Conservation (phyloP, 2,113 vertebrate species). For the Phylloscopus trochilus region DNA sequence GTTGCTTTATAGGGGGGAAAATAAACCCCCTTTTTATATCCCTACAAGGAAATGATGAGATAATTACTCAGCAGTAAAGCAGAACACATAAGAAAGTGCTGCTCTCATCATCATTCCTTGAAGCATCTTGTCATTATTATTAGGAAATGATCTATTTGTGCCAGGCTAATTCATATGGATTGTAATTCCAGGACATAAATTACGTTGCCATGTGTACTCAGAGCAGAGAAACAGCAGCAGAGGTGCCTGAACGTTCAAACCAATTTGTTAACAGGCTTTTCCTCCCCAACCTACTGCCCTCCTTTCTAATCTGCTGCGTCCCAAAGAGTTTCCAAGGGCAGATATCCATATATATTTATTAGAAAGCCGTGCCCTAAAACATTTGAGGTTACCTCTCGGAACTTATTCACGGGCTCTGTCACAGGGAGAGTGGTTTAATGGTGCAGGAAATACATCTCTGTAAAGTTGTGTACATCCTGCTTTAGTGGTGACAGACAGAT, state of each 20-base stretch:
- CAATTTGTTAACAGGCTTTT: neutral
- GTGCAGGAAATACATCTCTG: neutral
- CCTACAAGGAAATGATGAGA: neutral
- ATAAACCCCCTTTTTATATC: neutral
- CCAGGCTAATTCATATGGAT: conserved; percentile 47
- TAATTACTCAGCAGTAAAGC: conserved; percentile 39
- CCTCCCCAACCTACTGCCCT: neutral
- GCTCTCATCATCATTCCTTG: conserved; percentile 27
- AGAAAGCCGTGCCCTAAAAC: neutral
- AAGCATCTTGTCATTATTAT: conserved; percentile 48
- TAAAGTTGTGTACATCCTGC: conserved; percentile 12
- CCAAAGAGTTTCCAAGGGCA: neutral
- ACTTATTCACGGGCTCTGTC: neutral
- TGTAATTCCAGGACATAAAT: conserved; percentile 53
- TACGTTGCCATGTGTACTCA: neutral
- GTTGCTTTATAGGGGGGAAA: neutral
- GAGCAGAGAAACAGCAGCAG: neutral
- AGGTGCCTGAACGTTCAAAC: neutral
- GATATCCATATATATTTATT: neutral
- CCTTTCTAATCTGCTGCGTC: neutral
- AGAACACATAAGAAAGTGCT: conserved; percentile 2
- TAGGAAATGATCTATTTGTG: conserved; percentile 43
- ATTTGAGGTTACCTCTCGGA: neutral
- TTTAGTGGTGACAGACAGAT: neutral
- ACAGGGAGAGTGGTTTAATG: conserved; percentile 17